These are phyloP conservation scores for Bovichtus variegatus DNA, from an alignment of 2,797 vertebrate species.

Conservation along the genomic window DNA sequence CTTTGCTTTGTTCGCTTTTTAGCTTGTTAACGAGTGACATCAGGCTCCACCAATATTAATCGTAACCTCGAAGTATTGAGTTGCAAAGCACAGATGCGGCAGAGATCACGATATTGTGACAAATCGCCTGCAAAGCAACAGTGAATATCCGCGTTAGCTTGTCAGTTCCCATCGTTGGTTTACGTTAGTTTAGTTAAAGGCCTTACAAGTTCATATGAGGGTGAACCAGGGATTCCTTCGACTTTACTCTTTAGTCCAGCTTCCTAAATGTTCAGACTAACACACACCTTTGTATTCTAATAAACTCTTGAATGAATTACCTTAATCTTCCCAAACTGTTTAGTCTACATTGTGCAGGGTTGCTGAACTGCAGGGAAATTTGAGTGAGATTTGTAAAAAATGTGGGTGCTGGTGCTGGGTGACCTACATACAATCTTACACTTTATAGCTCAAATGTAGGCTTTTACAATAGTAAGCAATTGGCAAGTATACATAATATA, in stretches of 20 bases:
- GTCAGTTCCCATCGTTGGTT: slow-evolving; percentile 19
- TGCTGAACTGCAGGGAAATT: background rate
- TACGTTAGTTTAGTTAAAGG: slow-evolving; percentile 44
- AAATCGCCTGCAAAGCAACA: background rate
- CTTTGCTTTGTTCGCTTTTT: slow-evolving; percentile 75
- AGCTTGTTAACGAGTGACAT: slow-evolving; percentile 9
- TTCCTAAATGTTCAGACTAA: background rate
- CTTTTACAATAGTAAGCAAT: background rate
- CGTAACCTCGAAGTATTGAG: fast-evolving
- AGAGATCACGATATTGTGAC: background rate
- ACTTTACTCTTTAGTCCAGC: background rate
- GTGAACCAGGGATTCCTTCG: slow-evolving; percentile 29
- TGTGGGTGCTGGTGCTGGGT: slow-evolving; percentile 14
- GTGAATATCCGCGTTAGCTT: slow-evolving; percentile 25
- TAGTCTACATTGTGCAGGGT: background rate
- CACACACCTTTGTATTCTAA: too few relatives aligned
- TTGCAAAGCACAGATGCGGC: too few relatives aligned
- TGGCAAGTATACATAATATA: background rate
- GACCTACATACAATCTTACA: slow-evolving; percentile 30
- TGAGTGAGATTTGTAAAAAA: background rate
- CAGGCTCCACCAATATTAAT: background rate
- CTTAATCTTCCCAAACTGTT: fast-evolving
- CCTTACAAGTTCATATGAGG: slow-evolving; percentile 61
- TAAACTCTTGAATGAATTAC: background rate
- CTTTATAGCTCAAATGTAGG: background rate